Evolutionary conservation across 2,113 vertebrate genomes (phyloP), one percentile per base, ranked within the genome.

Genomic region (Heloderma charlesbogerti): DNA sequence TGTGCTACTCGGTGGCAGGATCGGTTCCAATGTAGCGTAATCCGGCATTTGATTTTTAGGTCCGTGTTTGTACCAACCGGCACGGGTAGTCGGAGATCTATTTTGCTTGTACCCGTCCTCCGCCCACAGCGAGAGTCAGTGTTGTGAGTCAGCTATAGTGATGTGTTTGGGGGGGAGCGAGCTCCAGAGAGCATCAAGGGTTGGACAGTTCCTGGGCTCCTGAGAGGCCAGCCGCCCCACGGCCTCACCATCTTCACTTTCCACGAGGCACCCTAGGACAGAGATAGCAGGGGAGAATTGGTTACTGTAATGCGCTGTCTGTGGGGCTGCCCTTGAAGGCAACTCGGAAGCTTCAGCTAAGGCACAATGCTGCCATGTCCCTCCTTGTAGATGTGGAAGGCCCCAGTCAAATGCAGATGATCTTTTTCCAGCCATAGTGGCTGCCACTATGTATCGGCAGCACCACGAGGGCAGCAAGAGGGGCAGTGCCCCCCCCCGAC

Each of bases 31-130:
- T 91, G 92, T 51, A 92, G 93, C 95, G 91, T 93, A 94, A 86
- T 95, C 96, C 90, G 43, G 7, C 90, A 69, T 94, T 96, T 97
- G 95, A 95, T 92, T 97, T 97, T 97, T 95, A 94, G 92, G 91
- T 96, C 90, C 95, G 40, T 94, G 95, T 97, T 96, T 94, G 94
- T 96, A 97, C 97, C 95, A 95, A 89, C 95, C 6, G 7, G 34
- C 9, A 1, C 78, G 1, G 15, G 7, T 25, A 54, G 7, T 25
- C 3, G 1, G 22, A 29, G 37, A 10, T 4, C 51, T 31, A 0
- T 27, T 29, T 7, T 25, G 20, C 43, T 79, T 4, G 37, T 79
- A 66, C 57, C 20, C 15, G 40, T 10, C 37, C 40, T 34, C 7
- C 3, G 4, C 79, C 31, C 43, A 0, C 80, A 6, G 12, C n/a